Evolutionary conservation across 2,797 vertebrate genomes (phyloP), one percentile per base, ranked within the genome.

Genomic region (Pipistrellus pygmaeus): DNA sequence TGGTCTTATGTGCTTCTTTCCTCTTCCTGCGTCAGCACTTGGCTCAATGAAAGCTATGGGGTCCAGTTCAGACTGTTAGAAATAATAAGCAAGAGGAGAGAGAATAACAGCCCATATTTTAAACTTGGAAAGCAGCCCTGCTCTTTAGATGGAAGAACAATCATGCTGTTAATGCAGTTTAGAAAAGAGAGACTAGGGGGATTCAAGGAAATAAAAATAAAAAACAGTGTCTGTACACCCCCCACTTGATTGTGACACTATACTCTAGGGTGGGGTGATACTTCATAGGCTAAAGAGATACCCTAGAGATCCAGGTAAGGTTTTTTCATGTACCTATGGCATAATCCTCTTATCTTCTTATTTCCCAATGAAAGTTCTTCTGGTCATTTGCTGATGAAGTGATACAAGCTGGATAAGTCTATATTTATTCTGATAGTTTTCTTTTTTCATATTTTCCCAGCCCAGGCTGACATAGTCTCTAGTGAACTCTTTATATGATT

Each of bases 21-120:
- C 89, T 11, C 92, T 85, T 81, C 44, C 72, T 62, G 48, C 91
- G 90, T 97, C 96, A 94, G 57, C 96, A 68, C 53, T 97, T 97
- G 83, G 66, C 27, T 66, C 60, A 44, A 41, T 38, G 17, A 91
- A 88, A 77, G 53, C 64, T 30, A 7, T 55, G 46, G 62, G 53
- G 13, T 32, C 60, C n/a, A 78, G 53, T 21, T 87, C 27, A 80
- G 32, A 71, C 64, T 97, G 64, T 32, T 44, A 97, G 62, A 51
- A 97, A 84, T 71, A 86, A 88, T 76, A 92, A 92, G 8, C 44
- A 53, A 8, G 21, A 15, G 91, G 92, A 75, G 87, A 93, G 80
- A 85, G 77, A 95, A 88, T 46, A 95, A 86, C 64, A 95, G 32
- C 9, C 44, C 13, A 32, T 2, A 1, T 96, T 97, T 97, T 95